Base-by-base conservation (phyloP, 2,888 invertebrate genomes). In the Agapetus fuscipes region DNA sequence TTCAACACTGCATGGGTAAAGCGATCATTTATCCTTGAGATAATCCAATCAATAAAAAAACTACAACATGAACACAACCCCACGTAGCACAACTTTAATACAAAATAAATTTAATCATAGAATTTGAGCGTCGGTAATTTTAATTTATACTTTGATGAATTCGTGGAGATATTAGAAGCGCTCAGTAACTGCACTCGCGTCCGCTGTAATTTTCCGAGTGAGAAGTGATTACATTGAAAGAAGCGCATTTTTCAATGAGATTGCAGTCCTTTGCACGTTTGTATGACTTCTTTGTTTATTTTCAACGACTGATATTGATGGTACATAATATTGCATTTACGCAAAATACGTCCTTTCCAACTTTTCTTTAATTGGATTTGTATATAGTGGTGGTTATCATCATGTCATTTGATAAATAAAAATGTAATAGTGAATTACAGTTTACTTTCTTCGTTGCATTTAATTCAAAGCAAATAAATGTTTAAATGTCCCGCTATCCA, bases 261-360 rank as follows among this genome's bases (percentile, higher is more conserved):
- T 26, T 41, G 41, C 20, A 35, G 41, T 44, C 28, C 44, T 24
- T 37, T 34, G 27, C 28, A 36, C 40, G 42, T 35, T 46, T 33
- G 25, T 46, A 46, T n/a, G 46, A 35, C 41, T 46, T 46, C 46
- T 39, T n/a, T 32, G 39, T 41, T 40, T 37, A 11, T 41, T 41
- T 37, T 17, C 17, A 36, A 34, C 29, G 15, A 43, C 16, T 43
- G 43, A 43, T 43, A 39, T 39, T 31, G 27, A 31, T 11, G 13
- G n/a, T n/a, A n/a, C n/a, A n/a, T n/a, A n/a, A n/a, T n/a, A n/a
- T n/a, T n/a, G n/a, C n/a, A n/a, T n/a, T n/a, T n/a, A n/a, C n/a
- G n/a, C n/a, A n/a, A n/a, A n/a, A n/a, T n/a, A n/a, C n/a, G n/a
- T n/a, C n/a, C n/a, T n/a, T n/a, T n/a, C n/a, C n/a, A n/a, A n/a